Evolutionary conservation across 92 coral and sea anemone genomes (phyloP).

Genomic region (Porites divaricata): DNA sequence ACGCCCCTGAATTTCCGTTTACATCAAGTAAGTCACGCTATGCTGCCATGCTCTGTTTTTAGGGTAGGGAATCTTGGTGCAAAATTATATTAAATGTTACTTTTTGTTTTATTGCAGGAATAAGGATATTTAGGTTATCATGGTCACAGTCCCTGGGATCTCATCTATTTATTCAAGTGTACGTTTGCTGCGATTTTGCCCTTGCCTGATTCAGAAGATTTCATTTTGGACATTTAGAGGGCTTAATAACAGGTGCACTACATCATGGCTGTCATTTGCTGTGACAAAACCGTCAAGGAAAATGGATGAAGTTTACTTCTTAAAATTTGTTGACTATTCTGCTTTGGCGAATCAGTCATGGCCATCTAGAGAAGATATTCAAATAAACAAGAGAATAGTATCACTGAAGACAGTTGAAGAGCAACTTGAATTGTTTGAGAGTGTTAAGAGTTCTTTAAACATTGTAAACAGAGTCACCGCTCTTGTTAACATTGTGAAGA

Average conservation of each 20-base stretch:
- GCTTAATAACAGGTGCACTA: not conserved
- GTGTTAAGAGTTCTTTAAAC: not conserved
- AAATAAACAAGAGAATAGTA: not conserved
- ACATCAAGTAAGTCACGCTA: too few species aligned
- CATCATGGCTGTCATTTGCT: not conserved
- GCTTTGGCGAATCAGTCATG: not conserved
- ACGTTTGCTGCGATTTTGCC: not conserved
- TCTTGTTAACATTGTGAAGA: constrained; percentile 18
- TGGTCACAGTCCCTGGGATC: not conserved
- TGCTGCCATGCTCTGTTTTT: too few species aligned
- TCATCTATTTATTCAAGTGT: not conserved
- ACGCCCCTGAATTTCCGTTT: too few species aligned
- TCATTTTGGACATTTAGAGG: not conserved
- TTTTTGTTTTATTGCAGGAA: not conserved
- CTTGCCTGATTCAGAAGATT: not conserved
- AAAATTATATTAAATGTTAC: too few species aligned
- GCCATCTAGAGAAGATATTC: not conserved
- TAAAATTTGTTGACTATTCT: not conserved
- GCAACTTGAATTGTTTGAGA: constrained; percentile 13
- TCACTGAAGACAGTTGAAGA: constrained; percentile 4
- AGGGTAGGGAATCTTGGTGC: too few species aligned
- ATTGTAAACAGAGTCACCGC: constrained; percentile 18
- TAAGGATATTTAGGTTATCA: not conserved
- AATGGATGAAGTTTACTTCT: not conserved
- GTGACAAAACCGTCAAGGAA: not conserved